A percentile compares a stretch with the other conserved stretches of the same genome.
Conservation (phyloP, 2,797 vertebrate species). For the Podarcis siculus region DNA sequence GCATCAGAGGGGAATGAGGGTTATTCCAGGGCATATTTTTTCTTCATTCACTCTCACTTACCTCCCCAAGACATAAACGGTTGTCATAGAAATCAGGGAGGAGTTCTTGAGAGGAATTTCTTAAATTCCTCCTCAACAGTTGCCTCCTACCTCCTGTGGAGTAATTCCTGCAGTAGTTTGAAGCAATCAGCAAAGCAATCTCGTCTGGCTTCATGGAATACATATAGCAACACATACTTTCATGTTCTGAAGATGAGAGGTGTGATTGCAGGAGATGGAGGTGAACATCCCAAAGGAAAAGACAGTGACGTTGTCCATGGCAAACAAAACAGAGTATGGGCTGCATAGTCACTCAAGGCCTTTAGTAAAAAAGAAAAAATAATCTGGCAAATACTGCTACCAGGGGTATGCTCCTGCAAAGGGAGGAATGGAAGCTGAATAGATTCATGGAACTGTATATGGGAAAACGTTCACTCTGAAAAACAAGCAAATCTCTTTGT, state of each 20-base stretch:
- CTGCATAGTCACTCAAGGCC: too few relatives aligned
- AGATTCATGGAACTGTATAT: rapidly evolving
- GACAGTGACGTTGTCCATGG: neutral
- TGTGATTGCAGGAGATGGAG: neutral
- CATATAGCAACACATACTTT: neutral
- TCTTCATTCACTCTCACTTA: neutral
- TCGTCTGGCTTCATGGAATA: neutral
- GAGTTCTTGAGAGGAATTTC: neutral
- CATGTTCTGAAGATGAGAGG: neutral
- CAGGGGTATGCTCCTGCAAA: too few relatives aligned
- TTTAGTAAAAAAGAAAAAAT: too few relatives aligned
- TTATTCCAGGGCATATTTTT: neutral
- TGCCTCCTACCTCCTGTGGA: neutral
- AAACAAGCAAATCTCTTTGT: neutral
- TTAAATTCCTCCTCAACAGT: neutral
- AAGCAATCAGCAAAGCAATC: neutral
- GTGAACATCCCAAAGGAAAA: neutral
- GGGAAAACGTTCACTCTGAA: too few relatives aligned
- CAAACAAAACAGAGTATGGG: neutral
- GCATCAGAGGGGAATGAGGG: neutral
- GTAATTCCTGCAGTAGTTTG: neutral
- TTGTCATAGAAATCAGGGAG: neutral
- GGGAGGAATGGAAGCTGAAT: neutral
- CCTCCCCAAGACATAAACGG: neutral
- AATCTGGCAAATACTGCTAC: neutral